Base-by-base conservation (phyloP, 2,797 vertebrate genomes). In the Tenualosa ilisha region DNA sequence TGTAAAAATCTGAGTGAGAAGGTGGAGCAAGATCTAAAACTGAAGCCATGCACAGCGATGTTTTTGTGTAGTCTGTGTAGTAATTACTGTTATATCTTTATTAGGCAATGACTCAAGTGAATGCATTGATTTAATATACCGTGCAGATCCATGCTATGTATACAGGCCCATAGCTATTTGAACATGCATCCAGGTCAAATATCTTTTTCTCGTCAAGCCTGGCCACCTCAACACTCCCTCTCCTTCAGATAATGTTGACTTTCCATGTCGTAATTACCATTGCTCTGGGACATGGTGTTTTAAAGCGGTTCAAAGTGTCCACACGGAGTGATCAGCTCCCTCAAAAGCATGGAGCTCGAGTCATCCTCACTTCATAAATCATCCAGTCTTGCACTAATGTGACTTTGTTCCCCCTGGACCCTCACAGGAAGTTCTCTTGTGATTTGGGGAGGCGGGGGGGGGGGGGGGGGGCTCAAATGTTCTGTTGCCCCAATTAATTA, bases 401-500 rank as follows among this genome's bases (percentile, higher is more conserved):
- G 56, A n/a, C 81, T 7, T 37, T 11, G 40, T 87, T 49, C 85
- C 85, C 84, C 63, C 50, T 37, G 85, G 84, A 88, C 84, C 75
- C 56, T 83, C 84, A 83, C 81, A 81, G 86, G 81, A 22, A 83
- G 79, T 40, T 85, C 75, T 81, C 61, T 15, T 56, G 61, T 82
- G 85, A 53, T 24, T 26, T 12, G 63, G 2, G 31, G 3, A 31
- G 46, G 31, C 4, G 68, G 0, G 4, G 40, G 24, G 40, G 31
- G 13, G 68, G 0, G 4, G 40, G 24, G 40, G 40, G 15, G 22
- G 50, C n/a, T 63, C 75, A 86, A 87, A 86, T 86, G 83, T 65
- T 86, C 75, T 3, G 61, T 82, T 83, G 59, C 51, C 81, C 65
- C 79, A 88, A 88, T 90, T 89, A 82, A 88, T 89, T 90, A 86